Evolutionary conservation across 53 echinoderm and acorn worm species (phyloP).

Genomic region (Echinometra lucunter): DNA sequence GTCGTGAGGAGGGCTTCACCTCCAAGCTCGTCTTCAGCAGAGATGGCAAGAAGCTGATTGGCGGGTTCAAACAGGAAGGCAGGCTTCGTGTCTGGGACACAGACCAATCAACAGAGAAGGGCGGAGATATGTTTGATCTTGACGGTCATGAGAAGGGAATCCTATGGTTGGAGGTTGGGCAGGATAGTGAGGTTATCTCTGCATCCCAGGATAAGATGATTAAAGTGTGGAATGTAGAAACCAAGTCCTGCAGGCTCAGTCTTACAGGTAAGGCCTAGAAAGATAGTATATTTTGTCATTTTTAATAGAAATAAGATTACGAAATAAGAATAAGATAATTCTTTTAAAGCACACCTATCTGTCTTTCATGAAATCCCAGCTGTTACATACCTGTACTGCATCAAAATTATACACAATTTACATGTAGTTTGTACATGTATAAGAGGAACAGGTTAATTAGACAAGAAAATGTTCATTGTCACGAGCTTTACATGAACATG

Average conservation of each 20-base stretch:
- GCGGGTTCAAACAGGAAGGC: slow-evolving; percentile 47
- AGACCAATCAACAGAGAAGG: slow-evolving; percentile 24
- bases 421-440: too few species aligned
- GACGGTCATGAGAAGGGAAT: slow-evolving; percentile 62
- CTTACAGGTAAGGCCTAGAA: slow-evolving; percentile 56
- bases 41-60: slow-evolving; percentile 66
- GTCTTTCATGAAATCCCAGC: too few species aligned
- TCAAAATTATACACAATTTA: too few species aligned
- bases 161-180: not conserved
- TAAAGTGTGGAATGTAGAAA: slow-evolving; percentile 76
- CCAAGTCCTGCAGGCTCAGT: slow-evolving; percentile 57
- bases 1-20: slow-evolving; percentile 3
- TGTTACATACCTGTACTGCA: too few species aligned
- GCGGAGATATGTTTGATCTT: slow-evolving; percentile 36
- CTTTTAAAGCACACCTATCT: too few species aligned
- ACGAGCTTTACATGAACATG: too few species aligned
- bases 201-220: slow-evolving; percentile 74
- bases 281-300: too few species aligned
- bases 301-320: too few species aligned
- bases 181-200: slow-evolving; percentile 52
- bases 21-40: slow-evolving; percentile 41
- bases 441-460: too few species aligned
- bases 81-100: slow-evolving; percentile 57
- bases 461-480: too few species aligned
- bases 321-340: too few species aligned